phyloP scores from a whole-genome alignment of 2,797 vertebrate genomes.

The Pseudochirops cupreus region DNA sequence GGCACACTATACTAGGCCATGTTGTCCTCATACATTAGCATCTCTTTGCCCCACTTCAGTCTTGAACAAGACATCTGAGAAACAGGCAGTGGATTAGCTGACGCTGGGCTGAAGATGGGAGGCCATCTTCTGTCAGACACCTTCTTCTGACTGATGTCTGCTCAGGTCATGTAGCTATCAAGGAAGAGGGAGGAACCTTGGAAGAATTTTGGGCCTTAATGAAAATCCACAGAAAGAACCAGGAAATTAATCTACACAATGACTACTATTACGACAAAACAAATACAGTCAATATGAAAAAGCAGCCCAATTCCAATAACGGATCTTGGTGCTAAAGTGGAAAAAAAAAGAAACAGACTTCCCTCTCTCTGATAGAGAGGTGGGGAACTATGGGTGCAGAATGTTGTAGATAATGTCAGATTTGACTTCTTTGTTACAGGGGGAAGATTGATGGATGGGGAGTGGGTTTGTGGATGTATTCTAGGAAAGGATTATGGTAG shows the following conservation, averaged over 20 bases:
- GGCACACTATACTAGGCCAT: background rate
- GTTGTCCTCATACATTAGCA: background rate
- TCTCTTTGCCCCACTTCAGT: constrained; percentile 22
- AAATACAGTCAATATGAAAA: background rate
- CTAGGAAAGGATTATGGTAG: background rate
- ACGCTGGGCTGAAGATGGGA: background rate
- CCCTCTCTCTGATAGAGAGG: background rate
- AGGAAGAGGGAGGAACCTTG: background rate
- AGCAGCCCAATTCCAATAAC: background rate
- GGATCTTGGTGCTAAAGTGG: background rate
- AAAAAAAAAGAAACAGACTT: background rate
- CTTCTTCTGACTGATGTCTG: background rate
- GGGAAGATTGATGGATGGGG: background rate
- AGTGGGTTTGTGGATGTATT: background rate
- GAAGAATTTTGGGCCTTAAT: background rate
- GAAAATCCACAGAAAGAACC: background rate
- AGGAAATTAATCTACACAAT: background rate
- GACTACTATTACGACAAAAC: background rate
- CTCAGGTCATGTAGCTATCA: background rate
- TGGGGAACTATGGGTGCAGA: background rate
- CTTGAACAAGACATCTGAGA: background rate
- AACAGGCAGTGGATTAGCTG: constrained; percentile 23
- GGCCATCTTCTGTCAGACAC: background rate
- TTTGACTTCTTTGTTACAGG: background rate
- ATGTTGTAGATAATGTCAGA: background rate